These are phyloP conservation scores for Pantherophis vulpinus DNA, from an alignment of 2,797 vertebrate genomes.

Conservation along the genomic window DNA sequence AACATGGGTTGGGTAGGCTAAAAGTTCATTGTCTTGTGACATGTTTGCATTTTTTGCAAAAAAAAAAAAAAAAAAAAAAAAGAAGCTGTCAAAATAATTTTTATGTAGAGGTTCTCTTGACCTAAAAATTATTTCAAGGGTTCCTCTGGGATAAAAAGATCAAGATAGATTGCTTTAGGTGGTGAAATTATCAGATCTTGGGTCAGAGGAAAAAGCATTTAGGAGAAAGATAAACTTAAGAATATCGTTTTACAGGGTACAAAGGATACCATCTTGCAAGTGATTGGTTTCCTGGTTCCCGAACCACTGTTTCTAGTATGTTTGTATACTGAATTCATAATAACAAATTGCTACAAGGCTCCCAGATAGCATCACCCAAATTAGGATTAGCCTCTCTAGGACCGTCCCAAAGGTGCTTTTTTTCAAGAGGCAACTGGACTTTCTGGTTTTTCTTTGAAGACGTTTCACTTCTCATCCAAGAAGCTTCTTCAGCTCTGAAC, in stretches of 20 bases:
- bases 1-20: neutral
- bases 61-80: too few species aligned
- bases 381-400: neutral
- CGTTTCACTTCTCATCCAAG: too few species aligned
- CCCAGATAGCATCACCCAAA: neutral
- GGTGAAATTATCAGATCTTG: neutral
- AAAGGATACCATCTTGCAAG: neutral
- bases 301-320: neutral
- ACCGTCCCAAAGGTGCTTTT: too few species aligned
- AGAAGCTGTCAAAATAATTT: neutral
- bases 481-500: too few species aligned
- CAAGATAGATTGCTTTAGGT: neutral
- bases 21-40: neutral
- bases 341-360: neutral
- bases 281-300: neutral
- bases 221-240: neutral
- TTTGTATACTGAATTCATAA: neutral
- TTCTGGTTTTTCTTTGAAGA: too few species aligned
- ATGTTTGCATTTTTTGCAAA: neutral
- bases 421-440: too few species aligned
- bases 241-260: too few species aligned
- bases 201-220: neutral
- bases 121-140: neutral
- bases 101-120: neutral
- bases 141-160: neutral